Evolutionary conservation across 2,888 invertebrate species (phyloP), one percentile per base, ranked within the genome.

Genomic region (Athetis lepigone): DNA sequence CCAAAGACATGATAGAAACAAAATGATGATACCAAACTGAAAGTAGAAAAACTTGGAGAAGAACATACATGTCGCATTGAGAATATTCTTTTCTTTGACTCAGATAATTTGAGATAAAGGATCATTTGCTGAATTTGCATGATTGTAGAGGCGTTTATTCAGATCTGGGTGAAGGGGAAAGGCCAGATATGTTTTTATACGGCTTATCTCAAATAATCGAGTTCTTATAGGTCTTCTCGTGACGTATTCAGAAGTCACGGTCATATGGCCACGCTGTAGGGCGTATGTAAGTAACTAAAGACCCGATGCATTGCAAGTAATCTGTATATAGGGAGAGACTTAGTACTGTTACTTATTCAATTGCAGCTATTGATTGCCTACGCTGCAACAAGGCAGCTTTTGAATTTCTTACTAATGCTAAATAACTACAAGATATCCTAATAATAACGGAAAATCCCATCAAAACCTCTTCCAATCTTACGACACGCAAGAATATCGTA

Each of bases 211-310:
- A 9, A 25, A 25, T 25, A 6, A 25, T 25, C 6, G 25, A 25
- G 25, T 25, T n/a, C n/a, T n/a, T n/a, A 25, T 29, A 7, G 27
- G 25, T 60, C 27, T 45, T 18, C 4, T 9, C 8, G 18, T 23
- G 51, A 5, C 7, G 50, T 23, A 25, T 33, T 4, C 39, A 50
- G 29, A 42, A 51, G 40, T 62, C 55, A 21, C 4, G 25, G 25
- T 21, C 18, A 63, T 49, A 23, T n/a, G 36, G 13, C 33, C 3
- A 4, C 13, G 8, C 29, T 7, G 29, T 29, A 13, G 18, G 2
- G 18, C 13, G 21, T 16, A 50, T 62, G 21, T 11, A 46, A 62
- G 29, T 7, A 18, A 63, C 11, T 13, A 13, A 33, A 33, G 29
- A 2, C 29, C 2, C 29, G 29, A 11, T 29, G 29, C 29, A 11